Base-by-base conservation (phyloP, 2,797 vertebrate genomes). In the Poecilia wingei region DNA sequence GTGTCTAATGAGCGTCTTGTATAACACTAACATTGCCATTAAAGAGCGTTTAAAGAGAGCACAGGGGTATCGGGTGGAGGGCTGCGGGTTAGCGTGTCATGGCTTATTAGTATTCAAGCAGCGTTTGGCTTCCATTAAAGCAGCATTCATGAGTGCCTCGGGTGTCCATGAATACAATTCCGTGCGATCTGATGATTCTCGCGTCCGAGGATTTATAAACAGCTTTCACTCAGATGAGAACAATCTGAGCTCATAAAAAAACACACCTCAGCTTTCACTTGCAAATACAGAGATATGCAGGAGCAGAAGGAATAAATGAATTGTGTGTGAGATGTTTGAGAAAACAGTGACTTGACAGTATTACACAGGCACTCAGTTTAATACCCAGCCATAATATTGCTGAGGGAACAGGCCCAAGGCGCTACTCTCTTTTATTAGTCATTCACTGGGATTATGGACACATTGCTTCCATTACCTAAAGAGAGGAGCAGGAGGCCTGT, bases 341-440 rank as follows among this genome's bases (percentile, higher is more conserved):
- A 91, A 95, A 94, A 93, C 88, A 90, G 91, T 92, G 91, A 94
- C 89, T 93, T 94, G 92, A 94, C 93, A 94, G 91, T 92, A 93
- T 95, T 93, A 95, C 90, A 85, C 92, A 92, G 90, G 92, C 94
- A 94, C 92, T 95, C 91, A 88, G 88, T 94, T 95, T 95, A 95
- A 95, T 95, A 92, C 88, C 82, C 82, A 84, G 83, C 89, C 84
- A 91, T 93, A 94, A 93, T 93, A 93, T 90, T 84, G 87, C 83
- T 91, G 80, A 94, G 92, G 93, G 92, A 94, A 93, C 88, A 86
- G 91, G 86, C 94, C 92, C 93, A 93, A 92, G 90, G 91, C 88
- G 76, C 92, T 95, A 93, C 92, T 94, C 91, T 92, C 89, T 91
- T 95, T 94, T 95, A 95, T 95, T 94, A 95, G 92, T 94, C 92